phyloP scores from a whole-genome alignment of 2,888 invertebrate genomes.

The Himalopsyche anomala region DNA sequence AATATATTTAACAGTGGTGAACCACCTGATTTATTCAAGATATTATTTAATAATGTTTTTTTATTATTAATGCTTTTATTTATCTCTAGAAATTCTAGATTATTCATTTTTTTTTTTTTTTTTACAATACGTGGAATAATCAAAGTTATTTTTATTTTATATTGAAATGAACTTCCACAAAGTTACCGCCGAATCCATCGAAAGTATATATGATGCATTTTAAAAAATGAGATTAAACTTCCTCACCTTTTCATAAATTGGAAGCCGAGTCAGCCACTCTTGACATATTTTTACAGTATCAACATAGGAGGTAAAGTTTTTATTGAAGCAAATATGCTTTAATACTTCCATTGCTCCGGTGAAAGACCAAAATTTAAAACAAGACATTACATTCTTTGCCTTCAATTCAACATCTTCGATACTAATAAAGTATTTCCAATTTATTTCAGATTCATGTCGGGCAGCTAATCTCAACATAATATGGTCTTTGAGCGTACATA shows the following conservation, averaged over 20 bases:
- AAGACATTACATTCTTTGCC: slow-evolving; percentile 75
- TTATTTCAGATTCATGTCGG: slow-evolving; percentile 73
- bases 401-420: slow-evolving; percentile 76
- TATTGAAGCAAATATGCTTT: slow-evolving; percentile 75
- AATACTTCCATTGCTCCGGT: slow-evolving; percentile 77
- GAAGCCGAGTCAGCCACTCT: slow-evolving; percentile 79
- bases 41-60: too few relatives aligned
- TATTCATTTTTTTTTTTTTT: too few relatives aligned
- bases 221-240: too few relatives aligned
- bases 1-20: too few relatives aligned
- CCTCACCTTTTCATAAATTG: slow-evolving; percentile 79
- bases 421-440: slow-evolving; percentile 76
- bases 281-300: slow-evolving; percentile 71
- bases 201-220: too few relatives aligned
- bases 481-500: slow-evolving; percentile 77
- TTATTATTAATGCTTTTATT: too few relatives aligned
- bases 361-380: slow-evolving; percentile 77
- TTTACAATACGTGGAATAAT: too few relatives aligned
- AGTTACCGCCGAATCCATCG: too few relatives aligned
- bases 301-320: slow-evolving; percentile 70
- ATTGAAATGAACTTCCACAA: too few relatives aligned
- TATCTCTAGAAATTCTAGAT: too few relatives aligned
- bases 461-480: slow-evolving; percentile 79
- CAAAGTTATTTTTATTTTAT: too few relatives aligned
- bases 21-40: too few relatives aligned